Evolutionary conservation across 2,888 invertebrate species (phyloP).

Genomic region (Andricus curvator): DNA sequence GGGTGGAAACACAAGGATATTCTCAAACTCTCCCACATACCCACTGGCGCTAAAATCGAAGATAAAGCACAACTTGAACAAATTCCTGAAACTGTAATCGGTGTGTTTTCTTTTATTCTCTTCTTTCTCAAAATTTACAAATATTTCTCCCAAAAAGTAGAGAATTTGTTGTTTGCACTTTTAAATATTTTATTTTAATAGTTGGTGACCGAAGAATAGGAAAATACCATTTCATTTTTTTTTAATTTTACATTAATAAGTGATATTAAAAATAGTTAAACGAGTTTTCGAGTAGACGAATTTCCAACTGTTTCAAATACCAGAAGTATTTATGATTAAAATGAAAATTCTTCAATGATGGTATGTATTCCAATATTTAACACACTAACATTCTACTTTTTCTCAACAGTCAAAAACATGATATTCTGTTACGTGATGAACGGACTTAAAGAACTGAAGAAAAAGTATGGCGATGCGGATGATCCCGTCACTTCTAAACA

Average conservation of each 20-base stretch:
- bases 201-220: no score
- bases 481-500: constrained; percentile 63
- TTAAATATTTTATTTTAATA: no score
- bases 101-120: constrained; percentile 3
- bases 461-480: constrained; percentile 66
- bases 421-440: constrained; percentile 79
- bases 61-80: not conserved
- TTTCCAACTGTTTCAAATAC: no score
- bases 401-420: constrained; percentile 62
- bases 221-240: no score
- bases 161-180: no score
- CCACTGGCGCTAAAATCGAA: constrained; percentile 2
- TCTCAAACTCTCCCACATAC: constrained; percentile 82
- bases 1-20: constrained; percentile 88
- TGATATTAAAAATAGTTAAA: no score
- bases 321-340: no score
- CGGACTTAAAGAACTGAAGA: constrained; percentile 80
- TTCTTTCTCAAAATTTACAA: not conserved
- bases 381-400: constrained; percentile 27
- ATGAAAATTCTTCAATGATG: not conserved
- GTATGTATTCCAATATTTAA: not conserved
- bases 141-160: no score
- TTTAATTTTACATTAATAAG: no score
- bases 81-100: constrained; percentile 36
- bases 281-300: no score